Base-by-base conservation (phyloP, 2,888 invertebrate species). In the Dermolepida albohirtum region DNA sequence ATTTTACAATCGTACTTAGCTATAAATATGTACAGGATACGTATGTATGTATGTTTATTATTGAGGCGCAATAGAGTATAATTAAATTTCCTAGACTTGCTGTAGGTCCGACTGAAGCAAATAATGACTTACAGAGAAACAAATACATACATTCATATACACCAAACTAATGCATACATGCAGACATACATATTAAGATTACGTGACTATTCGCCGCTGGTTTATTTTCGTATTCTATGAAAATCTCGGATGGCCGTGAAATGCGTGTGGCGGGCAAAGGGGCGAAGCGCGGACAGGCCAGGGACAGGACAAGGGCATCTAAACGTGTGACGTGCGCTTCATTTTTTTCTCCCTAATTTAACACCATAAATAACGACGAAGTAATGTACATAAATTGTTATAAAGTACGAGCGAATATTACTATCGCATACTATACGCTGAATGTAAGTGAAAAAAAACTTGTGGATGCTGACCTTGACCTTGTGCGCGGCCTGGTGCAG, bases 401-500 rank as follows among this genome's bases (percentile, higher is more conserved):
- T n/a, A 50, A 50, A 10, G 27, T 6, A n/a, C 2, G 29, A n/a
- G 10, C 27, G 27, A 11, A 17, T 49, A 49, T 29, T 16, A 29
- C 6, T 1, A n/a, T 17, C 47, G 40, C 34, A 34, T 14, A 47
- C 44, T 62, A 29, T 16, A 16, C 6, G 34, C 6, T 34, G 6
- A 34, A 34, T 16, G 59, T 34, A 62, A 16, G 12, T 51, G 34
- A 64, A 44, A 41, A 65, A 52, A 54, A 29, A 54, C 54, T 54
- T 52, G 43, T 44, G 54, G 52, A 65, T 17, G 54, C 10, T 43
- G 65, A 29, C 65, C 65, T 65, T 65, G 65, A 54, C 65, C 52
- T 65, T 65, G 54, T 50, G 52, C 47, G 63, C 74, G 69, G 77
- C 77, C 77, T 75, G 77, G 76, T 75, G 75, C 76, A 78, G 79